Base-by-base conservation (phyloP, 2,888 invertebrate genomes). In the Carpatolechia fugitivella region DNA sequence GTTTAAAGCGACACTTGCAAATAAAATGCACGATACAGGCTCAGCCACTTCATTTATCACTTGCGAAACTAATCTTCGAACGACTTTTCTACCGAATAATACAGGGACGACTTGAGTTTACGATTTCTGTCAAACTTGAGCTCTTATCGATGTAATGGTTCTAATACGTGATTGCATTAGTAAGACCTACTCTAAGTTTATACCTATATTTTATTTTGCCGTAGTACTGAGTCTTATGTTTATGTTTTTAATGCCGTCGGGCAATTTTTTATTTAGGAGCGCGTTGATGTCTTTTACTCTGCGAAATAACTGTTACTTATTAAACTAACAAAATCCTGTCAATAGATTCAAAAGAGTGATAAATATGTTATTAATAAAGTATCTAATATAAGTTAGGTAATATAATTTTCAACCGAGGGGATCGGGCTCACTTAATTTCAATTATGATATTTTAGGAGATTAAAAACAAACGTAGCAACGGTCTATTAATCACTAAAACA, bases 31-130 rank as follows among this genome's bases (percentile, higher is more conserved):
- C 57, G 54, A 62, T 57, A 63, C 60, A 59, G 61, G 61, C 59
- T 64, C 60, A 65, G 60, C 65, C 70, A 69, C 71, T 73, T 69
- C 64, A 70, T 66, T 60, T 63, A 57, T 57, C 51, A 60, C 58
- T 76, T 76, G 73, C 72, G 66, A 68, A 63, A 63, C 59, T 73
- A 69, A 74, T 69, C 40, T 41, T 41, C 40, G 18, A 41, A 41
- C 4, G 11, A 41, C 16, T 18, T 18, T 41, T 8, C 8, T 41
- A 41, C 20, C 3, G 0, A 18, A 11, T 35, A 3, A 35, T 1
- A 35, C n/a, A 6, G 24, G 24, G 24, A 24, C 24, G 24, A 24
- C 24, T 24, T 24, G 24, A 4, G 24, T 24, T 4, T 24, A 24
- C 24, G 24, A 24, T 24, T 24, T 24, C 6, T 24, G 24, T 4